These are phyloP conservation scores for Zoroaster sp. DNA, from an alignment of 53 echinoderm and acorn worm species.

Conservation along the genomic window DNA sequence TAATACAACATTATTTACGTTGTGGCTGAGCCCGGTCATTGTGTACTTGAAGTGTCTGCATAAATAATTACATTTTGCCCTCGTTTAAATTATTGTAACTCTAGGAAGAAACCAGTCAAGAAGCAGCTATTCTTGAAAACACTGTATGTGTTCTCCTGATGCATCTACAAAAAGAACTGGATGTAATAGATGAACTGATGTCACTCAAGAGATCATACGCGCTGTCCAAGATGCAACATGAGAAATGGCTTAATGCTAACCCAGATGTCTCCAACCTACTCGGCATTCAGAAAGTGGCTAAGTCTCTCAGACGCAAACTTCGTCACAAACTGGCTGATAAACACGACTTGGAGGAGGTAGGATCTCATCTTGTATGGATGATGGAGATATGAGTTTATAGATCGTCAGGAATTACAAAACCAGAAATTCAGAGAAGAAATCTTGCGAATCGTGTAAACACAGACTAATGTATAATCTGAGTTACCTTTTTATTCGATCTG, in stretches of 20 bases:
- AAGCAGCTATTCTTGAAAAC: conserved; percentile 41
- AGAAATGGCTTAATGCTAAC: conserved; percentile 66
- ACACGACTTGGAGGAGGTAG: conserved; percentile 83
- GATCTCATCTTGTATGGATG: no score
- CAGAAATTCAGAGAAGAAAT: no score
- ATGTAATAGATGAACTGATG: conserved; percentile 47
- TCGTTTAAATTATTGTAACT: background rate
- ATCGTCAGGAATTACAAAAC: no score
- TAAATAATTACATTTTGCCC: no score
- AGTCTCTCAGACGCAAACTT: conserved; percentile 65
- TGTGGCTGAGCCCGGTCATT: no score
- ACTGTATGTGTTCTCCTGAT: conserved; percentile 41
- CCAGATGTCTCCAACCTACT: conserved; percentile 75
- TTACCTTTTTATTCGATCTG: no score
- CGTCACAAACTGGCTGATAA: conserved; percentile 77
- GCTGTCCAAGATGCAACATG: conserved; percentile 22
- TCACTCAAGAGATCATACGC: conserved; percentile 38
- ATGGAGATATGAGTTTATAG: no score
- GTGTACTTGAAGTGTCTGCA: no score
- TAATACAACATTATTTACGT: no score
- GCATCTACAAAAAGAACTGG: conserved; percentile 36
- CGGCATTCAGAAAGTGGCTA: conserved; percentile 71
- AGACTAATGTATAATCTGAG: no score
- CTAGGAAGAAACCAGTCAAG: background rate
- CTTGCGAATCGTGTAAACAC: no score